Conservation (phyloP, 2,797 vertebrate species). For the Peromyscus aztecus region DNA sequence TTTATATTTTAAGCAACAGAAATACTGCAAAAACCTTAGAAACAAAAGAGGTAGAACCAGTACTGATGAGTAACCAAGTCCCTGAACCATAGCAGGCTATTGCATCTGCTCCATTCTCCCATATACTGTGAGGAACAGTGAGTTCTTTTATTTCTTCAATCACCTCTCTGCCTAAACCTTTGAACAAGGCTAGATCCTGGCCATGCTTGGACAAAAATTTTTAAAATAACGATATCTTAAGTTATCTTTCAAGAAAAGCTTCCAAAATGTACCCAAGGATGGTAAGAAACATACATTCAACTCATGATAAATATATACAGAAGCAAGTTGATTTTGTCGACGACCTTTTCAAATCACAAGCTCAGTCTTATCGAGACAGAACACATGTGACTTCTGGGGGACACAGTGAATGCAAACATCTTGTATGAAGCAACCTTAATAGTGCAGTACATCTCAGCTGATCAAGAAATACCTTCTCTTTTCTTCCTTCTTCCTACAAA, state of each 20-base stretch:
- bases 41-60: background rate
- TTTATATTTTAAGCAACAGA: conserved; percentile 30
- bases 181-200: fast-evolving
- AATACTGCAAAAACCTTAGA: background rate
- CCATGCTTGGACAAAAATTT: no score
- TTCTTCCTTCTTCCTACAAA: background rate
- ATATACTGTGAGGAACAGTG: background rate
- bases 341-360: background rate
- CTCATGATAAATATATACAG: no score
- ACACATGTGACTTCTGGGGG: no score
- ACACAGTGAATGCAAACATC: background rate
- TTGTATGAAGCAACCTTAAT: background rate
- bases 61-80: background rate
- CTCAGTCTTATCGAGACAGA: background rate
- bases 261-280: background rate
- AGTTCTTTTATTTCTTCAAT: background rate
- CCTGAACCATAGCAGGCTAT: background rate
- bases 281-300: background rate
- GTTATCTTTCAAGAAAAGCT: background rate
- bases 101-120: background rate
- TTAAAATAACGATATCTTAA: background rate
- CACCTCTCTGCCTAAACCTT: background rate
- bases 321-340: background rate
- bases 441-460: fast-evolving
- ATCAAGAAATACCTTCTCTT: background rate